Base-by-base conservation (phyloP, 2,113 vertebrate species). In the Heterotilapia buettikoferi region DNA sequence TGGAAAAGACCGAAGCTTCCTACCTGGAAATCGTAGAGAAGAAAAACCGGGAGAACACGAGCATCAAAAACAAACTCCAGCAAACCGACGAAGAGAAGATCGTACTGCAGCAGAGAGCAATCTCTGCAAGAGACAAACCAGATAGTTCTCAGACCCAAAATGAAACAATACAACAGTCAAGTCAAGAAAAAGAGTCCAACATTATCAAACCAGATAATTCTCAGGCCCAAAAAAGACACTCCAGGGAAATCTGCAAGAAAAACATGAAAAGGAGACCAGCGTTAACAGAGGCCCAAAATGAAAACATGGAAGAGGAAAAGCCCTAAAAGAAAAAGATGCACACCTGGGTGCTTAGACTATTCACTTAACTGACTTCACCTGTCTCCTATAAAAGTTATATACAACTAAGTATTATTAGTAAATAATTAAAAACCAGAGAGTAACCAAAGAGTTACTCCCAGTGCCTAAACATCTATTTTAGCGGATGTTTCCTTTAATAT, bases 41-140 rank as follows among this genome's bases (percentile, higher is more conserved):
- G 24, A 57, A 57, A 57, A 14, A 8, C 24, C 6, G 0, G 24
- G 54, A 57, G 54, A 57, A 57, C 54, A 26, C 24, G 16, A 9
- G 13, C 24, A 59, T 29, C 56, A 59, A 61, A 61, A 61, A 61
- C 8, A 61, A 61, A 31, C 0, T 29, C 57, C 57, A 61, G 57
- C 0, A 0, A 31, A 61, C 14, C 0, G 3, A 33, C 33, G 57
- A 2, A 0, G 57, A 33, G 16, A 33, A 61, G 57, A 61, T 61
- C 0, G 3, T 33, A 61, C 29, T 33, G 57, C 16, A 0, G 29
- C 29, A 61, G 57, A 61, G 14, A 33, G 57, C 2, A 31, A 61
- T 61, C 9, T 33, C 9, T 59, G 26, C 7, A 59, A 59, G 7
- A 31, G 26, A 59, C 56, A 57, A 29, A 29, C 24, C 24, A 9